A percentile compares a stretch with the other conserved stretches of the same genome.
Conservation (phyloP, 2,113 vertebrate species). For the Felis catus region F.catus_Fca126_mat1.0 CM031412.1:42430501-42431000, state of each 20-base stretch:
- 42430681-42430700: slow-evolving; percentile 69
- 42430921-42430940: slow-evolving; percentile 69
- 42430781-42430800: slow-evolving; percentile 70
- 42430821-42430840: slow-evolving; percentile 73
- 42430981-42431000: slow-evolving; percentile 72
- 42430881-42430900: slow-evolving; percentile 64
- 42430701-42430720: slow-evolving; percentile 48
- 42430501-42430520: slow-evolving; percentile 73
- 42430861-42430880: slow-evolving; percentile 43
- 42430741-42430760: slow-evolving; percentile 55
- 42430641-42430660: slow-evolving; percentile 69
- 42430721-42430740: slow-evolving; percentile 59
- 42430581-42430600: slow-evolving; percentile 61
- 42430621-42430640: slow-evolving; percentile 14
- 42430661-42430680: slow-evolving; percentile 61
- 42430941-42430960: slow-evolving; percentile 60
- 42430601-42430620: slow-evolving; percentile 53
- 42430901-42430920: slow-evolving; percentile 67
- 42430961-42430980: slow-evolving; percentile 53
- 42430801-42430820: slow-evolving; percentile 73
- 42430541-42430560: slow-evolving; percentile 64
- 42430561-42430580: slow-evolving; percentile 74
- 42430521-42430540: slow-evolving; percentile 73
- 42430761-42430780: slow-evolving; percentile 72
- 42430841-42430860: slow-evolving; percentile 29